Conservation (phyloP, 2,113 vertebrate genomes). For the Macroglossus sobrinus region DNA sequence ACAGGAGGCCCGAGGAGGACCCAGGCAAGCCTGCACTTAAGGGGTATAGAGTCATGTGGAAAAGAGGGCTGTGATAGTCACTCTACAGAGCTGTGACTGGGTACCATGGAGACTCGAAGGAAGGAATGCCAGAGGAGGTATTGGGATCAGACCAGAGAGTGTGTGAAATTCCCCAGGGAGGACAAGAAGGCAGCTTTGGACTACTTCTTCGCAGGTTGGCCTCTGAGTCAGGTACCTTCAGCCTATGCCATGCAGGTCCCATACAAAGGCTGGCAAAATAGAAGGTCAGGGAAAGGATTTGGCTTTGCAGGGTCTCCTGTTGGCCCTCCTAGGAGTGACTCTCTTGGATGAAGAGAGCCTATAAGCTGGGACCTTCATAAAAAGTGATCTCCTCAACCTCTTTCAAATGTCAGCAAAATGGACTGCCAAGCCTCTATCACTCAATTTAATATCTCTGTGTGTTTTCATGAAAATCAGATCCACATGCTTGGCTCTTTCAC, state of each 20-base stretch:
- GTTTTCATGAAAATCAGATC: background rate
- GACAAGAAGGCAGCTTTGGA: too few species aligned
- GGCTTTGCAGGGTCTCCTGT: background rate
- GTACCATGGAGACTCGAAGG: accelerated
- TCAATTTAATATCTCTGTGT: background rate
- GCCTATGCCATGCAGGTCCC: accelerated
- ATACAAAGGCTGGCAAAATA: background rate
- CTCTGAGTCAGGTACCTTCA: background rate
- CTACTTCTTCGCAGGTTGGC: background rate
- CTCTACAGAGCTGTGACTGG: too few species aligned
- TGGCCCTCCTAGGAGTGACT: background rate
- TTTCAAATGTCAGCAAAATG: background rate
- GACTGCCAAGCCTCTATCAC: too few species aligned
- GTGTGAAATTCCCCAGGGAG: background rate
- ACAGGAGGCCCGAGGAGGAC: background rate
- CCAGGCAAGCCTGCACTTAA: background rate
- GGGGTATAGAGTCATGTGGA: background rate
- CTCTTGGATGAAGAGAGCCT: background rate
- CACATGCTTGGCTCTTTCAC: background rate
- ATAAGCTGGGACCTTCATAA: background rate
- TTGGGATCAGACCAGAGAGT: background rate
- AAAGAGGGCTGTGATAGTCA: background rate
- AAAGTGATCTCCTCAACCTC: background rate
- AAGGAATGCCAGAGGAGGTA: background rate
- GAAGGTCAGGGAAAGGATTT: background rate